Evolutionary conservation across 2,113 vertebrate species (phyloP).

Genomic region (Neotoma lepida): DNA sequence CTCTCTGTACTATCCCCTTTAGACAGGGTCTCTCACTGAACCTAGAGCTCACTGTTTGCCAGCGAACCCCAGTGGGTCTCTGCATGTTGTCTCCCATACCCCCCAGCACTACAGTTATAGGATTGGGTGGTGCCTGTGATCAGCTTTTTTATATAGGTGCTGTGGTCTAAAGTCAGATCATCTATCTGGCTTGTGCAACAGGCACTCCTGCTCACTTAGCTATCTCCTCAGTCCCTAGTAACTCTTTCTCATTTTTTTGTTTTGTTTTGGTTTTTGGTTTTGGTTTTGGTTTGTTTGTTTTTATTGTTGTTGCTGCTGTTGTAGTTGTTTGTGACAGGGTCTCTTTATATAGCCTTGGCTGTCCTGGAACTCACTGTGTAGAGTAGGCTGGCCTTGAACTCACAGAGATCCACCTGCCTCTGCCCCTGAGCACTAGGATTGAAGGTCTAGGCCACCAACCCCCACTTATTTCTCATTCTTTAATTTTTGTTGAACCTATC

Average conservation of each 20-base stretch:
- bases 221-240: background rate
- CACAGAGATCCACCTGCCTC: background rate
- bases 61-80: background rate
- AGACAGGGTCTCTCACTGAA: background rate
- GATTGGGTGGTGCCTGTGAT: background rate
- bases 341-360: background rate
- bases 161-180: background rate
- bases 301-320: background rate
- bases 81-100: background rate
- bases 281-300: background rate
- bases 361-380: background rate
- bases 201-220: background rate
- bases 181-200: background rate
- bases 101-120: background rate
- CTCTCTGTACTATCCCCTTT: background rate
- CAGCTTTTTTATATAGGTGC: background rate
- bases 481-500: background rate
- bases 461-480: background rate
- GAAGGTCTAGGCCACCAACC: background rate
- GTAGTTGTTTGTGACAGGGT: background rate
- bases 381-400: background rate
- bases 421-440: background rate
- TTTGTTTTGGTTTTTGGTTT: background rate
- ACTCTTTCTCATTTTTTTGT: background rate
- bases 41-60: background rate